Evolutionary conservation across 35 echinoderm and acorn worm genomes (phyloP).

Genomic region (Strongylocentrotus purpuratus): DNA sequence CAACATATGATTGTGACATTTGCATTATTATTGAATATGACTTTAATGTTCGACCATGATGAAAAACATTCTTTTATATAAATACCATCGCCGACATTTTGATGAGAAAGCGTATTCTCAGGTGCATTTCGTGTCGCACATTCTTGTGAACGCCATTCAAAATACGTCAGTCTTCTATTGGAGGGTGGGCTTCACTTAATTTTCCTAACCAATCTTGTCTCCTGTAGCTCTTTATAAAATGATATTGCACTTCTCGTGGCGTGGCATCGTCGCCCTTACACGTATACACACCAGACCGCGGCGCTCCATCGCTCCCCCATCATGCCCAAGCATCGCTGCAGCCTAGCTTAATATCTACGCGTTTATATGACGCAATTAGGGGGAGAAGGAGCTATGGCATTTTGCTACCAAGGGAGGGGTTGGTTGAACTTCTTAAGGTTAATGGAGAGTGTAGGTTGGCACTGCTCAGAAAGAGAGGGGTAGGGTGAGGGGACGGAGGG

Average conservation of each 20-base stretch:
- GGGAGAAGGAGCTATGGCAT: neutral
- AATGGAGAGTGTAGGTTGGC: neutral
- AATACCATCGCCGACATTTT: neutral
- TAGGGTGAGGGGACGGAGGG: no score
- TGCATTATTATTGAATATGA: no score
- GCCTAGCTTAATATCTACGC: neutral
- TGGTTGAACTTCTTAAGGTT: neutral
- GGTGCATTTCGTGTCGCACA: neutral
- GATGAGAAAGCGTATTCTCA: neutral
- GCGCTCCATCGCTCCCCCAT: neutral
- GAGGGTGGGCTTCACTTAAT: neutral
- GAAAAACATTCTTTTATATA: neutral
- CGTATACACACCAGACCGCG: neutral
- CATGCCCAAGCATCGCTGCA: neutral
- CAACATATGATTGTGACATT: no score
- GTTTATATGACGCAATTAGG: conserved; percentile 24
- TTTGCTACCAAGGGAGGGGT: neutral
- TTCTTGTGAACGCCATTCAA: neutral
- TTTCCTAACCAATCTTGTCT: neutral
- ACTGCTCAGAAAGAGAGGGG: neutral
- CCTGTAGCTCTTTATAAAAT: neutral
- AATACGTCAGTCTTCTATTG: neutral
- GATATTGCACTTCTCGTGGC: conserved; percentile 16
- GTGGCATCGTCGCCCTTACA: neutral
- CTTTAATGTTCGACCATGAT: no score